Evolutionary conservation across 2,113 vertebrate species (phyloP).

Genomic region (Megaptera novaeangliae): DNA sequence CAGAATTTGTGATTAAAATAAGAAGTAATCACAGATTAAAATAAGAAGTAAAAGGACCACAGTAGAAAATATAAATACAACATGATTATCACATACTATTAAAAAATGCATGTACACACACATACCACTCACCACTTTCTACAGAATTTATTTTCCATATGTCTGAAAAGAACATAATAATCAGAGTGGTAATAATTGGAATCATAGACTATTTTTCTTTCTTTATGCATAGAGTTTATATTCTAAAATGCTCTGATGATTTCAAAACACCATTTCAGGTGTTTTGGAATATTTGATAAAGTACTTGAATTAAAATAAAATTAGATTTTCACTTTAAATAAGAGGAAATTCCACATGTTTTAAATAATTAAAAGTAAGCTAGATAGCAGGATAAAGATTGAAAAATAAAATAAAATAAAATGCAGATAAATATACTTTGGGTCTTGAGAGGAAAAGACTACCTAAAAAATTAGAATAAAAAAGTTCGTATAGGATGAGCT

Average conservation of each 20-base stretch:
- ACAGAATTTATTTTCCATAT: background rate
- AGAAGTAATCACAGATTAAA: background rate
- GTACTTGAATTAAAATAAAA: background rate
- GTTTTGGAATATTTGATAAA: background rate
- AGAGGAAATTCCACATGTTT: background rate
- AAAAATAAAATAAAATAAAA: background rate
- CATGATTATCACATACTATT: background rate
- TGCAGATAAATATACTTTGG: background rate
- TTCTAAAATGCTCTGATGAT: background rate
- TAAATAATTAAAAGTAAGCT: background rate
- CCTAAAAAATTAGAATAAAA: background rate
- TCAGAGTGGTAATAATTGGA: background rate
- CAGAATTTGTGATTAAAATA: background rate
- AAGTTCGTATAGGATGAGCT: background rate
- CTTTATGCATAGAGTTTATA: background rate
- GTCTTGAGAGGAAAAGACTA: background rate
- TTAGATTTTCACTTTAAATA: background rate
- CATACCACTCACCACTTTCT: background rate
- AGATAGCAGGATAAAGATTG: background rate
- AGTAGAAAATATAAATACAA: background rate
- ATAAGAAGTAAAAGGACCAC: background rate
- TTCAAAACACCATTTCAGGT: background rate
- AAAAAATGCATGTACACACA: background rate
- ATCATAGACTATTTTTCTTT: background rate
- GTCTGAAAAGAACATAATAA: background rate